phyloP scores from a whole-genome alignment of 2,113 vertebrate species.

The Leiothrix lutea region DNA sequence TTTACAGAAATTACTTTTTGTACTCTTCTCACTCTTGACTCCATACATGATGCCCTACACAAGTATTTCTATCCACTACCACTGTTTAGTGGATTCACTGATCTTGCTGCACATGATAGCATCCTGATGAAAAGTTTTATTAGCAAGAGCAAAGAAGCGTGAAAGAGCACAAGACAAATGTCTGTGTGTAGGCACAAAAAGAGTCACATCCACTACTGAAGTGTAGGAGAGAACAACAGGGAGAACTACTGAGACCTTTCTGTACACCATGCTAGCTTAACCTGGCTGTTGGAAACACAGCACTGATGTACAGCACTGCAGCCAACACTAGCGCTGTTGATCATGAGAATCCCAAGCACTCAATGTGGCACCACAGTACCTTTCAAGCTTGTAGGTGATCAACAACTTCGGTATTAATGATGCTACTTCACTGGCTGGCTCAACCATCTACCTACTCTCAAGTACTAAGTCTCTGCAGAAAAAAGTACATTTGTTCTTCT shows the following conservation, averaged over 20 bases:
- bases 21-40: not conserved
- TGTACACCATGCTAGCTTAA: not conserved
- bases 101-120: not conserved
- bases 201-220: not conserved
- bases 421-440: not conserved
- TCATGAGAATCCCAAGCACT: not conserved
- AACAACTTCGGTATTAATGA: not conserved
- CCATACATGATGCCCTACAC: not conserved
- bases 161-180: not conserved
- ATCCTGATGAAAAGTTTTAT: not conserved
- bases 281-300: not conserved
- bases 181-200: not conserved
- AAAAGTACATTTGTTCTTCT: not conserved
- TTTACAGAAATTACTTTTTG: not conserved
- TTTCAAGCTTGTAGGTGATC: not conserved
- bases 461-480: not conserved
- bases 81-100: not conserved
- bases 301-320: not conserved
- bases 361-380: rapidly evolving
- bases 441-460: not conserved
- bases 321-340: not conserved
- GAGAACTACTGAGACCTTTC: not conserved
- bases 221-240: not conserved
- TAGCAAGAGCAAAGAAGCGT: not conserved
- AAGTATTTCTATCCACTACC: not conserved